phyloP scores from a whole-genome alignment of 2,888 invertebrate species.

The Mantis religiosa region DNA sequence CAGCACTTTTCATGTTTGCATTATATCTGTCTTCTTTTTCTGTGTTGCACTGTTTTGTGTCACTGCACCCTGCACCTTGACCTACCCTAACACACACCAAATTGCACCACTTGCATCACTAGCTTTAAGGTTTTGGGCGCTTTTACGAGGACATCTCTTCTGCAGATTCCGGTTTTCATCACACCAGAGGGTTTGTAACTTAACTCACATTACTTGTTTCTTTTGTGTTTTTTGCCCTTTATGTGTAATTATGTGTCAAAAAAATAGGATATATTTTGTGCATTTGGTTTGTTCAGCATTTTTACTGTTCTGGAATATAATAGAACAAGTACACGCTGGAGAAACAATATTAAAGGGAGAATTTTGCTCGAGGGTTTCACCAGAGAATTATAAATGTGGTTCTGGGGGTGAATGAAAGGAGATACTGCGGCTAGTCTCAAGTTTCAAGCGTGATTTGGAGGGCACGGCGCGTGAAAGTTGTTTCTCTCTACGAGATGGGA shows the following conservation, averaged over 20 bases:
- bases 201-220: no score
- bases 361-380: not conserved
- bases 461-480: not conserved
- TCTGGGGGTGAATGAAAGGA: not conserved
- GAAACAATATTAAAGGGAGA: not conserved
- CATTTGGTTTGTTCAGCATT: no score
- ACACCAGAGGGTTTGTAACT: no score
- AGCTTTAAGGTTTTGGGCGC: not conserved
- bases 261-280: no score
- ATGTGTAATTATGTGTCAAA: no score
- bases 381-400: not conserved
- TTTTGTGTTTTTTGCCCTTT: no score
- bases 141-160: not conserved
- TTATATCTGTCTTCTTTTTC: not conserved
- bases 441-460: not conserved
- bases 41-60: not conserved
- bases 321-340: no score
- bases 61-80: conserved; percentile 6
- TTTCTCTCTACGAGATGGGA: not conserved
- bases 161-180: no score
- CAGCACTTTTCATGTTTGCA: not conserved
- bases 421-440: not conserved
- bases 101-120: not conserved
- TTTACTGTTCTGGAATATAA: no score
- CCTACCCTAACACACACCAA: not conserved